phyloP scores from a whole-genome alignment of 2,888 invertebrate species.

The Stenichneumon culpator region DNA sequence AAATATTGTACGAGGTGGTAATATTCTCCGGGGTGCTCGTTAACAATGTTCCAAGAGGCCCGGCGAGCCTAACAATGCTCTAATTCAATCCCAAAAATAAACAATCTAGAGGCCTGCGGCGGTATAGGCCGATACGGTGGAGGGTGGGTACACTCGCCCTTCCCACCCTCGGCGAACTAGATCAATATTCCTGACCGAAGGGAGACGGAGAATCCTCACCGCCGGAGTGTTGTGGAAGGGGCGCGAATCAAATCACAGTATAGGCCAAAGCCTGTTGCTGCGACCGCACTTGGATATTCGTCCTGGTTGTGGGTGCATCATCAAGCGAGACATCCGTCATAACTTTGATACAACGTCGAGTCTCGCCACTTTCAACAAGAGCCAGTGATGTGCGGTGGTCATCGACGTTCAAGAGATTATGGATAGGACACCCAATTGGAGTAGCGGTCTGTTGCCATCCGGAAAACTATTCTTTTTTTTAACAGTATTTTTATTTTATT shows the following conservation, averaged over 20 bases:
- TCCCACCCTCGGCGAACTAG: conserved; percentile 76
- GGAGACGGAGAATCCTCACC: conserved; percentile 74
- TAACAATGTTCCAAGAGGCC: conserved; percentile 43
- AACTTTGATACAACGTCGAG: conserved; percentile 22
- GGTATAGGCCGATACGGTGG: conserved; percentile 50
- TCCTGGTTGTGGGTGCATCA: conserved; percentile 68
- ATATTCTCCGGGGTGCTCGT: conserved; percentile 12
- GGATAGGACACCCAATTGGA: conserved; percentile 82
- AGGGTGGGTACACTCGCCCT: conserved; percentile 72
- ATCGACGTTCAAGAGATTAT: conserved; percentile 79
- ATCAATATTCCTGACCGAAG: conserved; percentile 83
- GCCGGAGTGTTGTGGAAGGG: conserved; percentile 72
- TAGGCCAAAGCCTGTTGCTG: conserved; percentile 84
- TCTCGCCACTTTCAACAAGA: conserved; percentile 63
- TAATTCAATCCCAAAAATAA: conserved; percentile 80
- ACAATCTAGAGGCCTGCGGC: conserved; percentile 75
- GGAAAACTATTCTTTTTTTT: conserved; percentile 21
- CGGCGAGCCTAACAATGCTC: conserved; percentile 73
- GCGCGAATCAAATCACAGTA: conserved; percentile 79
- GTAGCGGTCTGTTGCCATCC: conserved; percentile 77
- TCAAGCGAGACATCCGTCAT: conserved; percentile 49
- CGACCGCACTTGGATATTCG: conserved; percentile 75
- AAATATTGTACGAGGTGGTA: background rate
- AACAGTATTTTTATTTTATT: background rate
- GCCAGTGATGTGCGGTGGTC: conserved; percentile 81